Evolutionary conservation across 1,140 invertebrate genomes (phyloP).

Genomic region (Aethina tumida): DNA sequence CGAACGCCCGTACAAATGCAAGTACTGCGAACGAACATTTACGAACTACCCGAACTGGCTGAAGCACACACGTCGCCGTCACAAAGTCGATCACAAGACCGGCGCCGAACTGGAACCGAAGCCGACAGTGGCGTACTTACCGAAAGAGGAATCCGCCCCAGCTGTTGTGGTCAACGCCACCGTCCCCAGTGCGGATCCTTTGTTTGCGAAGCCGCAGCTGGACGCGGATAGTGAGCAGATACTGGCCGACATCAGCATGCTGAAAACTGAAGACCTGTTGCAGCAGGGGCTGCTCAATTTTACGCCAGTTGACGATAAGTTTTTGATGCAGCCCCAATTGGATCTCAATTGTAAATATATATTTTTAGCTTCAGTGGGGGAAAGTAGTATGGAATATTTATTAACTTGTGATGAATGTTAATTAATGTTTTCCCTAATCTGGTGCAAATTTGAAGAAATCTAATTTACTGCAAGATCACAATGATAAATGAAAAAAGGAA

Average conservation of each 20-base stretch:
- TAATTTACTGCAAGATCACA: too few species aligned
- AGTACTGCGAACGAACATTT: constrained; percentile 44
- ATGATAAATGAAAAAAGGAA: too few species aligned
- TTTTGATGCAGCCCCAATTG: constrained; percentile 20
- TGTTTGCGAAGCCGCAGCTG: too few species aligned
- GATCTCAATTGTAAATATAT: constrained; percentile 9
- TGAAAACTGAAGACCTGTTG: constrained; percentile 26
- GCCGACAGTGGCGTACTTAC: constrained; percentile 24
- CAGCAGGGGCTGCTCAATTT: constrained; percentile 27
- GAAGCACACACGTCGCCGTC: constrained; percentile 43
- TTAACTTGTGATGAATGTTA: constrained; percentile 1
- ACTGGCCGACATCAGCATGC: constrained; percentile 21
- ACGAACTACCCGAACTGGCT: constrained; percentile 47
- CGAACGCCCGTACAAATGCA: constrained; percentile 43
- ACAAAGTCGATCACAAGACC: constrained; percentile 44
- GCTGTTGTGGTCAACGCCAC: constrained; percentile 11
- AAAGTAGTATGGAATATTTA: not conserved
- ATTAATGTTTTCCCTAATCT: constrained; percentile 2
- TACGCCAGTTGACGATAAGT: constrained; percentile 24
- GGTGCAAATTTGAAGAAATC: too few species aligned
- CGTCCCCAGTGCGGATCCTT: not conserved
- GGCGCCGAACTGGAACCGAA: constrained; percentile 37
- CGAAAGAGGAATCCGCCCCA: constrained; percentile 8
- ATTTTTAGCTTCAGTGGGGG: not conserved
- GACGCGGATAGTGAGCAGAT: constrained; percentile 10